Base-by-base conservation (phyloP, 1,140 invertebrate genomes). In the Drosophila pallidifrons region DNA sequence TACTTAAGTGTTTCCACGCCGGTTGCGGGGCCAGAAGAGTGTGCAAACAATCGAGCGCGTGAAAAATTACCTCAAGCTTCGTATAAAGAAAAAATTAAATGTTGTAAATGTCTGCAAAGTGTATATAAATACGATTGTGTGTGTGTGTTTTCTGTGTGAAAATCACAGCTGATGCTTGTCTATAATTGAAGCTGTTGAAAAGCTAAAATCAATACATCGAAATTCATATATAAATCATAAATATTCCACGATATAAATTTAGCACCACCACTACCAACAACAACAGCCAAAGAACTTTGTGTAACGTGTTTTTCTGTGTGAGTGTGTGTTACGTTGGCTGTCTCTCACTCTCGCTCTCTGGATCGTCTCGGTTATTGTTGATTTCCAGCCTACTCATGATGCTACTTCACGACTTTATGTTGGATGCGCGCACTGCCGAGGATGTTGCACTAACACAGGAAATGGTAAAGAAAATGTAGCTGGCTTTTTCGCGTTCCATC, bases 341-440 rank as follows among this genome's bases (percentile, higher is more conserved):
- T 25, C 28, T 58, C 52, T 47, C 55, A 47, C 30, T 73, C 67
- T 74, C 61, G 38, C 59, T 55, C 73, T 66, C 68, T 82, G 60
- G 70, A 76, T 79, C 75, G 52, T 61, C 77, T 65, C 77, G 51
- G 73, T 61, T 76, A 61, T 78, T 77, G 79, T 79, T 71, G 60
- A 46, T 45, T 68, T 54, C 57, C 65, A 65, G 72, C 66, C 77
- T 77, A 51, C 72, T 72, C 88, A 92, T 92, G 88, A 92, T 92
- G 91, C 82, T 92, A 81, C 82, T 92, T 52, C 82, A 92, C 70
- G 91, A 92, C 73, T 91, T 92, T 49, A 90, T 92, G 68, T 86
- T 92, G 78, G 81, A 92, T 68, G 71, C 91, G 65, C 80, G 88
- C 61, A 81, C 78, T 49, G 82, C 80, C 57, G 91, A 92, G 80